Conservation (phyloP, 2,888 invertebrate species). For the Clanis bilineata region DNA sequence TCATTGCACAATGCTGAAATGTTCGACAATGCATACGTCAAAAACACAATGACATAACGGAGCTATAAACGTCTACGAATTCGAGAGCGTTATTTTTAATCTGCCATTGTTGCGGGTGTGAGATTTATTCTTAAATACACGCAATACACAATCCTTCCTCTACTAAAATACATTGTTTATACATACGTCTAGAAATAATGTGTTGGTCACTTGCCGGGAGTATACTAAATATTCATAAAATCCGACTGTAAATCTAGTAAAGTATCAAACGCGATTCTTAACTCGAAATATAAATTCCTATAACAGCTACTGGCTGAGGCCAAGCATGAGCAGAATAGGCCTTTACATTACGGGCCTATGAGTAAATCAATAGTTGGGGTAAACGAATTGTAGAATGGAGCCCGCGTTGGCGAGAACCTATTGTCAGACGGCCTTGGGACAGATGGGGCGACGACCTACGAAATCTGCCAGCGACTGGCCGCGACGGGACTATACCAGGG, state of each 20-base stretch:
- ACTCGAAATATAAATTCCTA: too few species aligned
- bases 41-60: conserved; percentile 11
- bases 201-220: too few species aligned
- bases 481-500: neutral
- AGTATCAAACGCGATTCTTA: too few species aligned
- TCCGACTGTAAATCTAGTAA: too few species aligned
- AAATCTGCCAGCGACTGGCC: neutral
- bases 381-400: conserved; percentile 2
- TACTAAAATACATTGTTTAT: neutral
- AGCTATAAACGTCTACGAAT: neutral
- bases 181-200: too few species aligned
- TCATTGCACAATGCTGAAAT: conserved; percentile 11
- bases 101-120: neutral
- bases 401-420: neutral
- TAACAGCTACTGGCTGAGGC: neutral
- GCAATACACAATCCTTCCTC: neutral
- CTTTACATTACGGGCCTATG: neutral
- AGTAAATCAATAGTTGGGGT: conserved; percentile 10
- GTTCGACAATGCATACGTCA: conserved; percentile 8
- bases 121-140: neutral
- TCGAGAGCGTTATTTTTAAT: neutral
- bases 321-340: neutral
- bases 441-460: conserved; percentile 10
- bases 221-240: too few species aligned
- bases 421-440: conserved; percentile 7